Evolutionary conservation across 2,113 vertebrate species (phyloP).

Genomic region (Psittacus erithacus): DNA sequence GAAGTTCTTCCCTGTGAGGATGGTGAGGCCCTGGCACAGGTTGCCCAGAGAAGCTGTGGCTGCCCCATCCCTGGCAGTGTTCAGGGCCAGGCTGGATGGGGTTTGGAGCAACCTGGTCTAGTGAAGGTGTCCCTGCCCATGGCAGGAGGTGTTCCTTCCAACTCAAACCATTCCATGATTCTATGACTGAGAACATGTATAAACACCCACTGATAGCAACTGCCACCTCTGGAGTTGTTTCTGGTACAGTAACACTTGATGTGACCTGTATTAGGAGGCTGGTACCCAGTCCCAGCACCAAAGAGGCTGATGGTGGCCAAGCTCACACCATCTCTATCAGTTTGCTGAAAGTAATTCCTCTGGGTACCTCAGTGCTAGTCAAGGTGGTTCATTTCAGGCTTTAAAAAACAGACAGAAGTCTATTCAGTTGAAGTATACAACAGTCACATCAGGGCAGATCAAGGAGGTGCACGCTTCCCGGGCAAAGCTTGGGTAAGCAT

Average conservation of each 20-base stretch:
- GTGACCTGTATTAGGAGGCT: background rate
- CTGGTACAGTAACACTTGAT: background rate
- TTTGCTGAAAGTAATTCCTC: background rate
- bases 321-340: background rate
- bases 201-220: background rate
- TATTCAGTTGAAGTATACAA: background rate
- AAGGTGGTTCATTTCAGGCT: background rate
- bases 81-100: background rate
- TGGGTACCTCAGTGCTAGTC: background rate
- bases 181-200: background rate
- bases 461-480: accelerated
- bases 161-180: background rate
- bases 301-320: background rate
- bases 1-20: background rate
- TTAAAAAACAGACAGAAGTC: background rate
- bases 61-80: background rate
- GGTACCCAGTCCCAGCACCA: background rate
- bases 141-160: background rate
- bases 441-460: background rate
- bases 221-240: background rate
- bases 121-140: background rate
- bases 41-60: background rate
- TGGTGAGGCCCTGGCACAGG: background rate
- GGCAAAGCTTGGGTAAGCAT: conserved; percentile 5
- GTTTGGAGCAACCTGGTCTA: background rate